Base-by-base conservation (phyloP, 2,113 vertebrate species). In the Zosterops lateralis region DNA sequence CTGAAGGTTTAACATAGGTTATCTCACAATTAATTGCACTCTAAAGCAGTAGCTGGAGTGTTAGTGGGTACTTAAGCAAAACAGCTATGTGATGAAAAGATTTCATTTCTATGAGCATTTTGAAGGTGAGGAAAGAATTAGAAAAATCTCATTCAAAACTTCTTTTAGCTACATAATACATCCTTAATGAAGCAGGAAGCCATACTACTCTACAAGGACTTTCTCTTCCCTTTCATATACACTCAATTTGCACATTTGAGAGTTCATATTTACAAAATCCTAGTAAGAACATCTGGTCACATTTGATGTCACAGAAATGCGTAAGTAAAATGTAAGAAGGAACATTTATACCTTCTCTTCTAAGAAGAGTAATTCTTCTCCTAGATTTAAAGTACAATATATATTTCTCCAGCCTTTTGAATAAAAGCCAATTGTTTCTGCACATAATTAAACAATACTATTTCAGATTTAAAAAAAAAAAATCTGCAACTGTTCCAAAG, bases 121-220 rank as follows among this genome's bases (percentile, higher is more conserved):
- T 68, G 47, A 94, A 84, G 29, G 47, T 76, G 62, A 84, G 53
- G 74, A 94, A 84, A 89, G 3, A 88, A 82, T 92, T 67, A 93
- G 45, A 78, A 91, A 71, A 87, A 83, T 50, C 67, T 93, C 21
- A 91, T 93, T 90, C 68, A 87, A 87, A 91, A 84, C 38, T 87
- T 75, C 34, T 67, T 94, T 91, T 85, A 82, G 58, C 31, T 80
- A 47, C 29, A 10, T 61, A 9, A 3, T 81, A 72, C 58, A 83
- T 60, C 17, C 32, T 80, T 74, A 77, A 91, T 79, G 38, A 84
- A 87, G 16, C 47, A 91, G 78, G 62, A 76, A 89, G 87, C 50
- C 47, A 83, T 18, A 61, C 31, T 82, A 54, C 19, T 57, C 25
- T 65, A 81, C 50, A 92, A 87, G 87, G 84, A 73, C 21, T 77